Evolutionary conservation across 2,888 invertebrate species (phyloP), one percentile per base, ranked within the genome.

Genomic region (Sabellastarte sp.): DNA sequence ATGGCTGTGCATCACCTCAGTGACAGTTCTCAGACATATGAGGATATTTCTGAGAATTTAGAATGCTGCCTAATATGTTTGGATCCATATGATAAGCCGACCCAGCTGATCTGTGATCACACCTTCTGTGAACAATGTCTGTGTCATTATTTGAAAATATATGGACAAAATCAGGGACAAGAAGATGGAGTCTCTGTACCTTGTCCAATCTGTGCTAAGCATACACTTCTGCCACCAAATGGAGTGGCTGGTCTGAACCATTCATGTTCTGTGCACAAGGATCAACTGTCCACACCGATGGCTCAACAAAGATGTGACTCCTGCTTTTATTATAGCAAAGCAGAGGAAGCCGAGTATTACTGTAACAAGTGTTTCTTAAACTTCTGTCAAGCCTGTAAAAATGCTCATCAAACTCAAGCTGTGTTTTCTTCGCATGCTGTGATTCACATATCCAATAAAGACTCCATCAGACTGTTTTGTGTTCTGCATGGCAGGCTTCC

Each of bases 241-340:
- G 41, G 41, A 41, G 10, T 41, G 10, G n/a, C n/a, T n/a, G n/a
- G n/a, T n/a, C n/a, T n/a, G n/a, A n/a, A n/a, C n/a, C n/a, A n/a
- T n/a, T n/a, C n/a, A n/a, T n/a, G n/a, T n/a, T n/a, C n/a, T n/a
- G n/a, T n/a, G n/a, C n/a, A n/a, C n/a, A n/a, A n/a, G n/a, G 41
- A 41, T 41, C 10, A 10, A 41, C 20, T 41, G 41, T 10, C 41
- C 20, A 53, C 26, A 26, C 5, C 10, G 4, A 26, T n/a, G 26
- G 53, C 20, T 5, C 4, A 5, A 26, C 61, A 63, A 55, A 41
- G 59, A 3, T 65, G 65, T 32, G 63, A 65, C 29, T 50, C 50
- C 50, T 65, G 65, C 31, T 5, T 56, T 3, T 60, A 33, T 24
- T 32, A 26, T 2, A 20, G 24, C 4, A 32, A 32, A 24, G 15